Base-by-base conservation (phyloP, 1,140 invertebrate genomes). In the Hydropsyche tenuis region DNA sequence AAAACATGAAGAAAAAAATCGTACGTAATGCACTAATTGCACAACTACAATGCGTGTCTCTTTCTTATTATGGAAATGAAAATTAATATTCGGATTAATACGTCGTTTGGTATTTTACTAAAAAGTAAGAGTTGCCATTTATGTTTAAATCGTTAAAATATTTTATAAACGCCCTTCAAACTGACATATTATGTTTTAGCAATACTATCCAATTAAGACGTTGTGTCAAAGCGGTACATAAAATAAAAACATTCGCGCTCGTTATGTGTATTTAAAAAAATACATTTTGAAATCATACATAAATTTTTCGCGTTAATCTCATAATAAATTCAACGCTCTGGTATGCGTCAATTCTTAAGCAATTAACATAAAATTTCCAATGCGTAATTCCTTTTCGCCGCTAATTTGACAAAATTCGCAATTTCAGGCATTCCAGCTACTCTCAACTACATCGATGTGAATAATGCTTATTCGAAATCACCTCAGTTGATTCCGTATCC, bases 401-500 rank as follows among this genome's bases (percentile, higher is more conserved):
- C 16, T 4, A 20, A 60, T 60, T 7, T 60, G 5, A 25, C n/a
- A 51, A 45, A 45, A 66, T 78, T 75, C 72, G 25, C 65, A 69
- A 43, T 80, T 82, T 20, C 80, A 93, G 92, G 93, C 78, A 91
- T 94, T 77, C 93, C 93, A 27, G 88, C 91, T 11, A 94, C 93
- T 0, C 81, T 95, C 65, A 94, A 93, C 80, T 93, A 92, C 80
- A 90, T 94, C 73, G 86, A 89, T 5, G 81, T 93, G 76, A 88
- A 91, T 71, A 82, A 84, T 11, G 85, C 87, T 48, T 83, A 87
- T 45, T 85, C 87, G 22, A 88, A 89, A 43, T 91, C 91, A 0
- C 92, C 92, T 0, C 88, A 88, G 76, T 83, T 94, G 42, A 91
- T 86, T 66, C 92, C 92, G 0, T 94, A 93, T 81, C 93, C 92